These are phyloP conservation scores for Eumerus sabulonum DNA, from an alignment of 2,888 invertebrate species.

Conservation along the genomic window DNA sequence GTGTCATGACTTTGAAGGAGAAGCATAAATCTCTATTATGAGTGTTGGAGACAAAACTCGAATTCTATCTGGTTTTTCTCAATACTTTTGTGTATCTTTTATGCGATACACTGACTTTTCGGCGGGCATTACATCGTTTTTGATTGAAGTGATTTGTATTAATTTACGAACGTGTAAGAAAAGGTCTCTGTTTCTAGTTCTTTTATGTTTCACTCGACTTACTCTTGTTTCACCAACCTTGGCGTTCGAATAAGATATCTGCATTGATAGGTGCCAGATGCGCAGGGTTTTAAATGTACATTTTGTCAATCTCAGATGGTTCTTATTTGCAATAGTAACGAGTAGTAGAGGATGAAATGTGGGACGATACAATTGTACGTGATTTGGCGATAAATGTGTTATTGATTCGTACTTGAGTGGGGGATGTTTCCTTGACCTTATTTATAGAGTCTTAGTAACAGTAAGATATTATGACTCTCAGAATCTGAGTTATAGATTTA, in stretches of 20 bases:
- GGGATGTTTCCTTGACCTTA: no score
- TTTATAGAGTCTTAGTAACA: no score
- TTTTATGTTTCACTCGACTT: slow-evolving; percentile 5
- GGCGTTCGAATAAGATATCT: not conserved
- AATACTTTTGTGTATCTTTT: not conserved
- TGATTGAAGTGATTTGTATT: slow-evolving; percentile 33
- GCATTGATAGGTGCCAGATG: not conserved
- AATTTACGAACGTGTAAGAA: slow-evolving; percentile 14
- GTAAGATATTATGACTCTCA: no score
- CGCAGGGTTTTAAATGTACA: not conserved
- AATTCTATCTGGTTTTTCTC: not conserved
- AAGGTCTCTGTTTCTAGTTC: not conserved
- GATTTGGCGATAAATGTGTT: slow-evolving; percentile 5
- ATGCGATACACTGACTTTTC: not conserved
- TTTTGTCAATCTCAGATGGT: slow-evolving; percentile 8
- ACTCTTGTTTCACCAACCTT: no score
- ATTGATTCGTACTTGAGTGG: not conserved
- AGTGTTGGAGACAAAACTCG: not conserved
- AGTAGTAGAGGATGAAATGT: no score
- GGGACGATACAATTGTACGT: not conserved
- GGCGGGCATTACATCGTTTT: slow-evolving; percentile 10
- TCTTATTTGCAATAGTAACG: no score
- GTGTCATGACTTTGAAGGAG: slow-evolving; percentile 41
- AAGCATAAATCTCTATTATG: slow-evolving; percentile 3
- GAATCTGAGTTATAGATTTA: no score